phyloP scores from a whole-genome alignment of 2,113 vertebrate species.

The Dascyllus trimaculatus region DNA sequence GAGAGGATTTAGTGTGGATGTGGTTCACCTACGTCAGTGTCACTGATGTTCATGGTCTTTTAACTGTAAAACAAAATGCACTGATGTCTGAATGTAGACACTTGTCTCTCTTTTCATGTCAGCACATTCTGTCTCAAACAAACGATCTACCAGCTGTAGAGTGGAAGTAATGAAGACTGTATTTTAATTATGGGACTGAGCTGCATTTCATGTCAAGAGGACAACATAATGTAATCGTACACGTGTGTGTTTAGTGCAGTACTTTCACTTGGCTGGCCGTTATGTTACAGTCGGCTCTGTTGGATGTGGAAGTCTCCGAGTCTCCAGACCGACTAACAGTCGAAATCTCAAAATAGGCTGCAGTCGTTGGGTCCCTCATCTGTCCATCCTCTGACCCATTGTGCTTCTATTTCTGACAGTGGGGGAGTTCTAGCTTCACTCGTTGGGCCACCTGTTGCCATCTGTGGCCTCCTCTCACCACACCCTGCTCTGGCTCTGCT shows the following conservation, averaged over 20 bases:
- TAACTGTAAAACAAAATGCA: background rate
- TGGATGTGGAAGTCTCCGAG: slow-evolving; percentile 37
- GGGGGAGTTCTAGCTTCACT: slow-evolving; percentile 61
- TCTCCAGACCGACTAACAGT: slow-evolving; percentile 63
- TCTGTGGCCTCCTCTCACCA: slow-evolving; percentile 63
- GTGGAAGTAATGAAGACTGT: no score
- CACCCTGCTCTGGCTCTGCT: slow-evolving; percentile 42
- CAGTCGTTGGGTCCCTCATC: slow-evolving; percentile 61
- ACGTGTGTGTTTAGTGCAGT: background rate
- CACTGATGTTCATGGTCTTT: background rate
- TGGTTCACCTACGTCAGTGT: background rate
- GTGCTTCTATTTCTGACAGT: slow-evolving; percentile 80
- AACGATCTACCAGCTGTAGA: no score
- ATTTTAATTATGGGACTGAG: background rate
- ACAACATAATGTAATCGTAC: background rate
- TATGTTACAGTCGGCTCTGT: slow-evolving; percentile 15
- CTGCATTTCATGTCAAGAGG: background rate
- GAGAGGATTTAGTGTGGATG: slow-evolving; percentile 24
- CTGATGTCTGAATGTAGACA: background rate
- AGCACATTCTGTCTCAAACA: no score
- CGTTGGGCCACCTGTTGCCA: slow-evolving; percentile 79
- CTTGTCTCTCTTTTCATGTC: no score
- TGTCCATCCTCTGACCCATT: slow-evolving; percentile 79
- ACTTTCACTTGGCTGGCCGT: background rate
- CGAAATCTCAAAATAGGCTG: slow-evolving; percentile 75